Conservation (phyloP, 2,797 vertebrate species). For the Erethizon dorsatum region DNA sequence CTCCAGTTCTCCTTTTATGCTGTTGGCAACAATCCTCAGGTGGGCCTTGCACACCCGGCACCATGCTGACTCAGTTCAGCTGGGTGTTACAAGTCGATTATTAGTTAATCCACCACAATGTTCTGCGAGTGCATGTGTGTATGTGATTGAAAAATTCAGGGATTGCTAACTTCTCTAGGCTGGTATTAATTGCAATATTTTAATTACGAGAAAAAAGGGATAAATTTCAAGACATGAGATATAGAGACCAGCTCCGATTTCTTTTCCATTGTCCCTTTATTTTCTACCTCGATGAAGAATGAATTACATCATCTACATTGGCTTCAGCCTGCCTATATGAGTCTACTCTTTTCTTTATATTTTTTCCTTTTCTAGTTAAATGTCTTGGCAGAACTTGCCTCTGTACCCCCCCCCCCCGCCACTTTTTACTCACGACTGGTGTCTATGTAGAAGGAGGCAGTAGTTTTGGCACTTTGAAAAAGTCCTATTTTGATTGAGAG, state of each 20-base stretch:
- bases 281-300: background rate
- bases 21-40: background rate
- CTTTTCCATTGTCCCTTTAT: background rate
- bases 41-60: background rate
- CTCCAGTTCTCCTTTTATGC: background rate
- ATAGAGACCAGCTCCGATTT: background rate
- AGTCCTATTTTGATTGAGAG: background rate
- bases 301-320: background rate
- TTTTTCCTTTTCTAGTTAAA: background rate
- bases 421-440: background rate
- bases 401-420: background rate
- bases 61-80: background rate
- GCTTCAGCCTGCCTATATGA: background rate
- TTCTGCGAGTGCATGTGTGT: background rate
- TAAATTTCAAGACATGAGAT: background rate
- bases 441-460: background rate
- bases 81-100: background rate
- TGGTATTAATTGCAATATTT: background rate
- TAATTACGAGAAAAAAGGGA: background rate
- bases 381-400: background rate
- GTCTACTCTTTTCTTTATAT: background rate
- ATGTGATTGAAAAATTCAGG: background rate
- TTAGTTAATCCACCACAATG: background rate
- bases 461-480: background rate
- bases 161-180: background rate